These are phyloP conservation scores for Rhabdomys pumilio DNA, from an alignment of 2,797 vertebrate species.

Conservation along the genomic window DNA sequence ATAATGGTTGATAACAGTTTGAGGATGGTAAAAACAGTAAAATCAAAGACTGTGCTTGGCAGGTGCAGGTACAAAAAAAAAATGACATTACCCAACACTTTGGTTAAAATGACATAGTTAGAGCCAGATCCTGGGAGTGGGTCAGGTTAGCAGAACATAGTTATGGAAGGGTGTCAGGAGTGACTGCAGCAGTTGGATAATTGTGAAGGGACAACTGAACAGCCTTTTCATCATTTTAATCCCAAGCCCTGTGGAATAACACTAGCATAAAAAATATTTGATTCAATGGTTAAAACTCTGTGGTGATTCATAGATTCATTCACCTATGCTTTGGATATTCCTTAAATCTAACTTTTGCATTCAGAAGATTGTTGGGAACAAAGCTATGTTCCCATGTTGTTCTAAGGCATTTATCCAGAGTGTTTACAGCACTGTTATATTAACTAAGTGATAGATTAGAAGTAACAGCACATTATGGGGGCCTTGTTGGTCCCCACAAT, in stretches of 20 bases:
- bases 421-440: background rate
- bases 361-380: background rate
- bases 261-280: background rate
- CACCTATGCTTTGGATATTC: background rate
- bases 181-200: background rate
- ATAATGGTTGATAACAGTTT: background rate
- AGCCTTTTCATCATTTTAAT: background rate
- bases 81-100: background rate
- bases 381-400: background rate
- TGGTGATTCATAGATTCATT: background rate
- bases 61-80: background rate
- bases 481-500: background rate
- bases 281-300: background rate
- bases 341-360: constrained; percentile 6
- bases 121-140: background rate
- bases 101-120: background rate
- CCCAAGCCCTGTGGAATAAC: background rate
- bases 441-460: background rate
- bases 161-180: background rate
- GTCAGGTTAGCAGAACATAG: accelerated
- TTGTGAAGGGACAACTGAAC: background rate
- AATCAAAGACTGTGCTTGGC: accelerated
- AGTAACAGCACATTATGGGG: background rate
- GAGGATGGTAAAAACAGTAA: background rate
- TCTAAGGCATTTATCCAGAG: background rate